Conservation (phyloP, 2,113 vertebrate genomes). For the Smithornis capensis region DNA sequence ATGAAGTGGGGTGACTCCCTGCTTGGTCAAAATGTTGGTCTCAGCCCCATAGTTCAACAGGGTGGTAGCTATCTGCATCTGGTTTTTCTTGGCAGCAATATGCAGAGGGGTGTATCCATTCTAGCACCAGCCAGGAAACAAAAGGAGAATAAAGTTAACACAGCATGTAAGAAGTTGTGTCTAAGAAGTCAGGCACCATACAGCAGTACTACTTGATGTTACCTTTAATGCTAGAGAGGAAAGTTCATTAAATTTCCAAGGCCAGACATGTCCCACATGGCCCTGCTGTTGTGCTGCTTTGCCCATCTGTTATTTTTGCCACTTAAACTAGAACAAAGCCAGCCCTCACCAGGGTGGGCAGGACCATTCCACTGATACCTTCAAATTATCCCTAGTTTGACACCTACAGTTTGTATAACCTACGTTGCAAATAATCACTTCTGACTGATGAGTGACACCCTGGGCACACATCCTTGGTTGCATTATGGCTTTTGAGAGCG, state of each 20-base stretch:
- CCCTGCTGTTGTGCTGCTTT: background rate
- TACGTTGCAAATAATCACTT: background rate
- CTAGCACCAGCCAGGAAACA: conserved; percentile 64
- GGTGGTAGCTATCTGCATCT: conserved; percentile 93
- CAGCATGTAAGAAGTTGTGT: rapidly evolving
- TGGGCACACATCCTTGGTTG: background rate
- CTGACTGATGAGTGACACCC: background rate
- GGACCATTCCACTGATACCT: background rate
- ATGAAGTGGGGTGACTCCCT: conserved; percentile 92
- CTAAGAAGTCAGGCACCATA: background rate
- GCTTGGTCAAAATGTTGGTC: conserved; percentile 91
- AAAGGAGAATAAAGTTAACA: background rate
- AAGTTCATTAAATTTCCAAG: background rate
- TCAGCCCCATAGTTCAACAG: conserved; percentile 88
- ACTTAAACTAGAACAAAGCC: background rate
- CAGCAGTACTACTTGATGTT: background rate
- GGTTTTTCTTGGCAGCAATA: conserved; percentile 96
- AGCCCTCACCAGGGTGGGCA: background rate
- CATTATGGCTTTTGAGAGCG: background rate
- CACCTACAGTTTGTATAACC: background rate
- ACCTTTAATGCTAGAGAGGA: background rate
- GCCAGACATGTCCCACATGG: background rate
- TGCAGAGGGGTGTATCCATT: conserved; percentile 95
- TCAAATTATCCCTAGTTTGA: rapidly evolving
- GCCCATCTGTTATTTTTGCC: rapidly evolving